Percentiles rank a stretch among this genome's conserved stretches.
These are phyloP conservation scores for Epistrophe grossulariae DNA, from an alignment of 2,888 invertebrate genomes.

Conservation along the genomic window DNA sequence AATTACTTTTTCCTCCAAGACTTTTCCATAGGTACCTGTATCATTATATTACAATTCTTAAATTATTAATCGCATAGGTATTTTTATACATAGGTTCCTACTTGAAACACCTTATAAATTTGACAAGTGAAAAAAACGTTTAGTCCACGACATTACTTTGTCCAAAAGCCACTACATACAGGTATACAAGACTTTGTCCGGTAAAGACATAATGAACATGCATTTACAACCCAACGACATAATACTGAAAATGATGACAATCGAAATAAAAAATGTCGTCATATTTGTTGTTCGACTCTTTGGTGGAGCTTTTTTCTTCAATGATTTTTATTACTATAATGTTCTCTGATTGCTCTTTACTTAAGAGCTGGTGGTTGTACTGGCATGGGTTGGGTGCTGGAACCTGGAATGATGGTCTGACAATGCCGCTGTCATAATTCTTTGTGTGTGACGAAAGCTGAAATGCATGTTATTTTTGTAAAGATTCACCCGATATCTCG, in stretches of 20 bases:
- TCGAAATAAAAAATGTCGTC: slow-evolving; percentile 76
- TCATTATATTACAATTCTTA: too few relatives aligned
- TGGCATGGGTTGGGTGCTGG: background rate
- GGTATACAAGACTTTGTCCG: slow-evolving; percentile 39
- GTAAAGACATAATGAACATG: slow-evolving; percentile 74
- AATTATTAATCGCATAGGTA: too few relatives aligned
- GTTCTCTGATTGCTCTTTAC: slow-evolving; percentile 55
- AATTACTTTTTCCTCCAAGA: too few relatives aligned
- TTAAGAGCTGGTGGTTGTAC: slow-evolving; percentile 17
- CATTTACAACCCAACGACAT: slow-evolving; percentile 75
- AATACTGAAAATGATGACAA: slow-evolving; percentile 75
- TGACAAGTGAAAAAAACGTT: slow-evolving; percentile 52
- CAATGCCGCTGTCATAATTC: slow-evolving; percentile 75
- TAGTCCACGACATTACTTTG: slow-evolving; percentile 48
- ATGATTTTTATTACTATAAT: slow-evolving; percentile 53
- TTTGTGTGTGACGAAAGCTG: slow-evolving; percentile 73
- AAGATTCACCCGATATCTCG: slow-evolving; percentile 75
- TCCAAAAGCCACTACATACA: slow-evolving; percentile 38
- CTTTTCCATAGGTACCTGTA: too few relatives aligned
- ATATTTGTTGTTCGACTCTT: slow-evolving; percentile 73
- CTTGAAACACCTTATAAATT: background rate
- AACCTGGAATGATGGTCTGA: slow-evolving; percentile 45
- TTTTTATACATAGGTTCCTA: too few relatives aligned
- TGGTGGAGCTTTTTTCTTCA: slow-evolving; percentile 27
- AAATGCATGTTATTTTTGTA: slow-evolving; percentile 73